Evolutionary conservation across 2,113 vertebrate genomes (phyloP), one percentile per base, ranked within the genome.

Genomic region (Sylvia atricapilla): DNA sequence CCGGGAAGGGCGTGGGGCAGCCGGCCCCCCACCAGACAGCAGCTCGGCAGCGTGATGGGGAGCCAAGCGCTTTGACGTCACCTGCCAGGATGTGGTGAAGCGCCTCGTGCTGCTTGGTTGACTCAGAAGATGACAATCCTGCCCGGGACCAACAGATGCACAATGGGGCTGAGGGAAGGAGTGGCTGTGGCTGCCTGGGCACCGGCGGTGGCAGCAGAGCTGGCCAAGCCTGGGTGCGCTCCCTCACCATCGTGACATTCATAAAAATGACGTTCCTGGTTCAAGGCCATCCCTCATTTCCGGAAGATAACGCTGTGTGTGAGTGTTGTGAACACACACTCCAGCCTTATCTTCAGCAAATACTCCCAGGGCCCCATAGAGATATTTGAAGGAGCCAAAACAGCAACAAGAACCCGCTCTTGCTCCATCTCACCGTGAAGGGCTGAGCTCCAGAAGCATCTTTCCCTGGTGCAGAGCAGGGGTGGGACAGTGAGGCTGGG

Each of bases 41-140:
- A 6, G 21, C 49, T 23, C 10, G 2, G 78, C 2, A 0, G 35
- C 0, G 0, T 1, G 2, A 14, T 0, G 2, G 47, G 59, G 33
- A 88, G 87, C 84, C 74, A 21, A 24, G 25, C 0, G 3, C 85
- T 76, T 91, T 95, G 93, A 91, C 84, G 86, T 96, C 91, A 92
- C 33, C 46, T 0, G 24, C 28, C 78, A 91, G 90, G 94, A 97
- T 85, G 89, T 94, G 90, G 89, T 2, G 31, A 90, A 93, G 93
- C 35, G 49, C 67, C 91, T 78, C 14, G 81, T 43, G 87, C 83
- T 62, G 90, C 84, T 52, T 50, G 81, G 67, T 84, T 86, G 93
- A 92, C 89, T 94, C 94, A 85, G 80, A 76, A 91, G 91, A 87
- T 72, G 93, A 27, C 73, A 55, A 53, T 67, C 39, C 72, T 79